phyloP scores from a whole-genome alignment of 1,140 invertebrate species.

The Ridgeia piscesae region DNA sequence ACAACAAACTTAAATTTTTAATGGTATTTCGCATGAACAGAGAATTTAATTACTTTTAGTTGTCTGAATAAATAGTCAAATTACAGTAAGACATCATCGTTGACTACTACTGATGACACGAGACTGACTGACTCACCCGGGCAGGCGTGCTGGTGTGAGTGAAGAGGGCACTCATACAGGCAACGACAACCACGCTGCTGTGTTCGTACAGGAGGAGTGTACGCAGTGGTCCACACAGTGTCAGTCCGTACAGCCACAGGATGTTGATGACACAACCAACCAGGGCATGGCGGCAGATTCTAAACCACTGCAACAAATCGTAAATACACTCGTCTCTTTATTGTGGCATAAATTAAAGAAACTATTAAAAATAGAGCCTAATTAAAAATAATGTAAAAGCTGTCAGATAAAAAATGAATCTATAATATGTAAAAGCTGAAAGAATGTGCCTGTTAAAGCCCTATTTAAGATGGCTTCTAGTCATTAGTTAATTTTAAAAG shows the following conservation, averaged over 20 bases:
- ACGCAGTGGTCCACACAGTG: slow-evolving; percentile 59
- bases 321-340: background rate
- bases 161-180: slow-evolving; percentile 57
- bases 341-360: no score
- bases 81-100: no score
- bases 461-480: no score
- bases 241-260: slow-evolving; percentile 61
- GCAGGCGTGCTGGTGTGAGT: slow-evolving; percentile 50
- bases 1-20: no score
- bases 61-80: no score
- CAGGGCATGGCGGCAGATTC: slow-evolving; percentile 55
- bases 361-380: no score
- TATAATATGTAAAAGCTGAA: no score
- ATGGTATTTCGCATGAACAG: no score
- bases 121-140: slow-evolving; percentile 45
- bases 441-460: background rate
- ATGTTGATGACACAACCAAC: slow-evolving; percentile 56
- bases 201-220: slow-evolving; percentile 61
- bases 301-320: slow-evolving; percentile 51
- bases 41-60: no score
- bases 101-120: background rate
- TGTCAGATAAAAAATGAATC: no score
- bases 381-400: no score
- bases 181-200: slow-evolving; percentile 58
- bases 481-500: background rate